These are phyloP conservation scores for Lutjanus erythropterus DNA, from an alignment of 2,113 vertebrate species.

Conservation along the genomic window DNA sequence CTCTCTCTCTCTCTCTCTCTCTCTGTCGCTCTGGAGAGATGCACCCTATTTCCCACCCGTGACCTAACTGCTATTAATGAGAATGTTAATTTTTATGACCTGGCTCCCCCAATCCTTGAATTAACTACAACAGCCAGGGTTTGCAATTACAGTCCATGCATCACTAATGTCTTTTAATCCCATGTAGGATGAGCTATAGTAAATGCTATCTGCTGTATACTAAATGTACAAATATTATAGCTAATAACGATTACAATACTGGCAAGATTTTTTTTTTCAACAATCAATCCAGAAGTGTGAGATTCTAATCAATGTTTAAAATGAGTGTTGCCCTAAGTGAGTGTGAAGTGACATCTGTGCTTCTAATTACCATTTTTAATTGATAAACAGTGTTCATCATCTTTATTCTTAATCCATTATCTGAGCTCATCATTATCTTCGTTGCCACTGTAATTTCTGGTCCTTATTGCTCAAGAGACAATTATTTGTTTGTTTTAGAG, in stretches of 20 bases:
- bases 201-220: too few species aligned
- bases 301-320: not conserved
- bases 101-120: too few species aligned
- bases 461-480: slow-evolving; percentile 17
- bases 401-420: slow-evolving; percentile 33
- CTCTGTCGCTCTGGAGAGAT: too few species aligned
- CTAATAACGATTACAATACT: not conserved
- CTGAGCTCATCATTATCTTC: slow-evolving; percentile 16
- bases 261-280: not conserved
- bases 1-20: too few species aligned
- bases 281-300: not conserved
- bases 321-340: not conserved
- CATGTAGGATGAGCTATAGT: too few species aligned
- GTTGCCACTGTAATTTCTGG: slow-evolving; percentile 9
- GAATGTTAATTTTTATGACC: too few species aligned
- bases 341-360: not conserved
- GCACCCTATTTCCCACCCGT: too few species aligned
- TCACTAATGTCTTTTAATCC: too few species aligned
- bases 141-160: too few species aligned
- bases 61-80: too few species aligned
- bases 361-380: slow-evolving; percentile 19
- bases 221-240: not conserved
- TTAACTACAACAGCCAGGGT: too few species aligned
- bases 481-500: slow-evolving; percentile 31
- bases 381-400: not conserved